Percentiles rank a stretch among this genome's conserved stretches.
Conservation (phyloP, 2,113 vertebrate genomes). For the Salvelinus alpinus region DNA sequence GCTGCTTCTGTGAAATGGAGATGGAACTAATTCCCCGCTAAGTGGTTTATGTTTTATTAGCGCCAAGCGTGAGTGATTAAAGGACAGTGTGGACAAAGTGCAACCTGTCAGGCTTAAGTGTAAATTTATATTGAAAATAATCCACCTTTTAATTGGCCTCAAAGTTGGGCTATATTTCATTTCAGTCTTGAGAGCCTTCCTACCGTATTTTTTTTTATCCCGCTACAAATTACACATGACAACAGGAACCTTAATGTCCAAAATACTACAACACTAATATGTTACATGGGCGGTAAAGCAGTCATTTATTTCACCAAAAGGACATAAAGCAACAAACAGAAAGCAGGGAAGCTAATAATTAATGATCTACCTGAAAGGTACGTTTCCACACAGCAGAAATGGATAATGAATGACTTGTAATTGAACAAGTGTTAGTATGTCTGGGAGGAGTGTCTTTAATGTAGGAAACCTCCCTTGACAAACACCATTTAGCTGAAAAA, state of each 20-base stretch:
- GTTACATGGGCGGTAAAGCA: conserved; percentile 21
- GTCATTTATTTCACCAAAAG: conserved; percentile 48
- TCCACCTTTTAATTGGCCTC: conserved; percentile 57
- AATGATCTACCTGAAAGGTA: conserved; percentile 52
- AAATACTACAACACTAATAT: conserved; percentile 38
- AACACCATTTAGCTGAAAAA: conserved; percentile 74
- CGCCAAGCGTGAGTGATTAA: conserved; percentile 61
- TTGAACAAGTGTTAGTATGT: conserved; percentile 65
- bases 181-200: conserved; percentile 28
- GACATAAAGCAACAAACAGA: conserved; percentile 50
- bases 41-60: conserved; percentile 75
- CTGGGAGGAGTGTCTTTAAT: conserved; percentile 57
- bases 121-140: conserved; percentile 61
- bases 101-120: conserved; percentile 56
- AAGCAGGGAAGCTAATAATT: conserved; percentile 50
- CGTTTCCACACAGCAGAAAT: conserved; percentile 45
- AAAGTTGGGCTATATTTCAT: conserved; percentile 38
- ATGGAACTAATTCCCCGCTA: conserved; percentile 67
- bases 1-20: conserved; percentile 55
- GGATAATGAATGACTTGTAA: conserved; percentile 65
- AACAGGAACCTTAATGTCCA: conserved; percentile 43
- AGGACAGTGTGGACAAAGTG: conserved; percentile 58
- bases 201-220: conserved; percentile 33
- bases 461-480: conserved; percentile 65
- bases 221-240: conserved; percentile 50